A percentile compares a stretch with the other conserved stretches of the same genome.
phyloP scores from a whole-genome alignment of 2,888 invertebrate species.

The Bellardia pandia region DNA sequence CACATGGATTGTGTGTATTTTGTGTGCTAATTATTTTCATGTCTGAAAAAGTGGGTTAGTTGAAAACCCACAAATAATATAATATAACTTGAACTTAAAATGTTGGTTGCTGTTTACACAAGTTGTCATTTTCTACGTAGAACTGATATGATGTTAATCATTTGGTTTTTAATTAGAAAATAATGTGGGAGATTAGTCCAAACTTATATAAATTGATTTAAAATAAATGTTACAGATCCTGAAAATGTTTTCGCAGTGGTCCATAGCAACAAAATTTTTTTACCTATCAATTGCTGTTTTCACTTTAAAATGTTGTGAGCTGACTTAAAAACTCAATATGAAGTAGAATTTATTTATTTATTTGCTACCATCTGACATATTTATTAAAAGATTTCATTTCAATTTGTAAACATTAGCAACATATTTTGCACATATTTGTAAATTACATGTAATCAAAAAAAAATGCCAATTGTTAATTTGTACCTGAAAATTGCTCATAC shows the following conservation, averaged over 20 bases:
- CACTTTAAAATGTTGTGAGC: not conserved
- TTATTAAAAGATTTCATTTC: not conserved
- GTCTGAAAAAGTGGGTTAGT: not conserved
- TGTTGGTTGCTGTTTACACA: not conserved
- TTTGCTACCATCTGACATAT: no score
- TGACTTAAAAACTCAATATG: no score
- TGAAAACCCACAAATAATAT: not conserved
- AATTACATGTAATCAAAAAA: not conserved
- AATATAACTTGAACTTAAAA: not conserved
- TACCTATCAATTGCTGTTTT: not conserved
- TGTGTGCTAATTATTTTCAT: not conserved
- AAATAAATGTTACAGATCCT: not conserved
- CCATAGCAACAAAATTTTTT: not conserved
- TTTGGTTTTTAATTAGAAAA: not conserved
- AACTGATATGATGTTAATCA: not conserved
- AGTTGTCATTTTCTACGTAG: not conserved
- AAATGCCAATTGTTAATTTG: not conserved
- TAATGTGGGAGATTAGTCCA: not conserved
- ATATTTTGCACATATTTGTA: not conserved
- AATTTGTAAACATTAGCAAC: not conserved
- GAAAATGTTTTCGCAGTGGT: not conserved
- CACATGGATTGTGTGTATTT: not conserved
- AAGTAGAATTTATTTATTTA: no score
- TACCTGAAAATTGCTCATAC: slow-evolving; percentile 27
- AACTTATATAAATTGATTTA: no score